Evolutionary conservation across 2,797 vertebrate genomes (phyloP), one percentile per base, ranked within the genome.

Genomic region (Fistularia commersonii): DNA sequence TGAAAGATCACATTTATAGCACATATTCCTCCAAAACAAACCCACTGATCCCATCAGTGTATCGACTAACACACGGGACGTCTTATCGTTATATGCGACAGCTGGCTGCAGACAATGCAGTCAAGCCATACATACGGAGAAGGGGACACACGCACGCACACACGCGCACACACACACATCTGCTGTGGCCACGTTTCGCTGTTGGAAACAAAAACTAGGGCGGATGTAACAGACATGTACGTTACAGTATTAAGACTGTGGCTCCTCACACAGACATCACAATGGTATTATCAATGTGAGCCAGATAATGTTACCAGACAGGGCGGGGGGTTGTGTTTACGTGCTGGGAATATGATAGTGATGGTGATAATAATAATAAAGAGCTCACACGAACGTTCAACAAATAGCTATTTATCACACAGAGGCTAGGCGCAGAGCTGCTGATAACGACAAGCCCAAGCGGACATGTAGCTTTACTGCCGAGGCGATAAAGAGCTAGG

Each of bases 181-280:
- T 42, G 51, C 76, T 82, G 75, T 72, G 86, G 85, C 85, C 87
- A 90, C 87, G 88, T 86, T 88, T 83, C 77, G 76, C 69, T 41
- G 51, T 79, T 73, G 76, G 79, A 84, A 86, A 85, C 77, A 72
- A 75, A 76, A 83, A 75, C 70, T 67, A 71, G 81, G 81, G 80
- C 78, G 86, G 83, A 85, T 85, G 77, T 72, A 56, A 60, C 54
- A 57, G 64, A 68, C 77, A 64, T 51, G 70, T 48, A 74, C 74
- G 60, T 49, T 59, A 50, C 71, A 63, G 51, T 54, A 47, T n/a
- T 32, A 15, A 23, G 5, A 15, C 37, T 8, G 50, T 12, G 5
- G 32, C 37, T 23, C 23, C 38, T 12, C 12, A 37, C 38, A 53
- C 43, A 51, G 11, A 57, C 51, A 42, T 8, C 32, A 14, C 44